Base-by-base conservation (phyloP, 1,140 invertebrate genomes). In the Neelides sp. region DNA sequence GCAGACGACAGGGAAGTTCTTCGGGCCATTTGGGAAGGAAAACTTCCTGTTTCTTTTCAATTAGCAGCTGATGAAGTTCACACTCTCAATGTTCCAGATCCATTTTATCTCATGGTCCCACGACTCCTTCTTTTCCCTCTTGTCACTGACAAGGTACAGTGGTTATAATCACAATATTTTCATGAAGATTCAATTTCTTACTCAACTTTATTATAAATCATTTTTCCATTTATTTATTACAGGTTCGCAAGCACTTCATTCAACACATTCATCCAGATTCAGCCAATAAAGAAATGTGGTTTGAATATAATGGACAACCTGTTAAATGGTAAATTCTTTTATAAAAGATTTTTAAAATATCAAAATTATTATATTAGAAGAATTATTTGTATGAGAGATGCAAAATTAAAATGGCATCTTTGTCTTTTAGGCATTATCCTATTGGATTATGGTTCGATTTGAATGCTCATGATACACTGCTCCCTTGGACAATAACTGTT, bases 371-470 rank as follows among this genome's bases (percentile, higher is more conserved):
- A n/a, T n/a, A n/a, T 30, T 35, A 28, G n/a, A 37, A 15, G 5
- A 41, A 13, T 28, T 54, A 2, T 43, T n/a, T 3, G 3, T 34
- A 4, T 36, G n/a, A 4, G 23, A 4, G 20, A 3, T 13, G 24
- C 17, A 23, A 22, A n/a, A 45, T 45, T 45, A 4, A 23, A 10
- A 10, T 32, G n/a, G 7, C 28, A 41, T 56, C 54, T 55, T 61
- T 42, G 40, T 44, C 42, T 65, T 67, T 4, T 61, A 79, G 78
- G 76, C 91, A 98, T 66, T 88, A 91, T 72, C 94, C 95, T 15
- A 88, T 98, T 61, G 95, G 95, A 42, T 81, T 97, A 23, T 71
- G 97, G 3, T 89, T 83, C 71, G 95, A 98, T 71, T 69, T 95
- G 46, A 75, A 78, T 65, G 68, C 67, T 49, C 73, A 73, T 3